These are phyloP conservation scores for Xanthia icteritia DNA, from an alignment of 2,888 invertebrate genomes.

Conservation along the genomic window DNA sequence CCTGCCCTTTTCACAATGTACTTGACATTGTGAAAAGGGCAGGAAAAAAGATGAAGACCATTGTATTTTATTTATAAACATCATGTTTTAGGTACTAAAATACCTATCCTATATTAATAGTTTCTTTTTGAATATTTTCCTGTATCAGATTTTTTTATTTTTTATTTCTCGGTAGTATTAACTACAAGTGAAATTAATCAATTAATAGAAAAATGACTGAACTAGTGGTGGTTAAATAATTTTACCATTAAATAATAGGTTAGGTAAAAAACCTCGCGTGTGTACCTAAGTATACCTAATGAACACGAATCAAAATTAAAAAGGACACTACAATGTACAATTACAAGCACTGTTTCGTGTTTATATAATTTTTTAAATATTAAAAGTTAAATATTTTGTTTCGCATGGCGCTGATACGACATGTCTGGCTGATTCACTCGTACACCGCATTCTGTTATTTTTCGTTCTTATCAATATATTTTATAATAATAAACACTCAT, in stretches of 20 bases:
- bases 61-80: conserved; percentile 32
- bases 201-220: too few relatives aligned
- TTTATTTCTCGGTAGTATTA: neutral
- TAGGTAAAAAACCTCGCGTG: too few relatives aligned
- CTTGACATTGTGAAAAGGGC: too few relatives aligned
- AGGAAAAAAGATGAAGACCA: neutral
- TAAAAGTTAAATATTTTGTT: conserved; percentile 62
- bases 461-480: conserved; percentile 58
- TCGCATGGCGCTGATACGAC: conserved; percentile 53
- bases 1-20: too few relatives aligned
- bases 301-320: neutral
- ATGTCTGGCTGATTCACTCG: conserved; percentile 60
- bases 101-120: neutral
- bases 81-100: neutral
- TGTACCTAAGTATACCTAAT: neutral
- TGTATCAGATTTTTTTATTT: neutral
- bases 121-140: neutral
- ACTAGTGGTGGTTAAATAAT: neutral
- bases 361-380: conserved; percentile 28
- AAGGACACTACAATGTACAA: conserved; percentile 29
- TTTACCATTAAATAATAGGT: too few relatives aligned
- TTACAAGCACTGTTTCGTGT: conserved; percentile 16
- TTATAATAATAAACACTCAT: conserved; percentile 59
- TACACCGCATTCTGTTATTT: conserved; percentile 42
- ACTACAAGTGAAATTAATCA: neutral